Evolutionary conservation across 2,888 invertebrate species (phyloP), one percentile per base, ranked within the genome.

Genomic region (Leptopilina myrica): DNA sequence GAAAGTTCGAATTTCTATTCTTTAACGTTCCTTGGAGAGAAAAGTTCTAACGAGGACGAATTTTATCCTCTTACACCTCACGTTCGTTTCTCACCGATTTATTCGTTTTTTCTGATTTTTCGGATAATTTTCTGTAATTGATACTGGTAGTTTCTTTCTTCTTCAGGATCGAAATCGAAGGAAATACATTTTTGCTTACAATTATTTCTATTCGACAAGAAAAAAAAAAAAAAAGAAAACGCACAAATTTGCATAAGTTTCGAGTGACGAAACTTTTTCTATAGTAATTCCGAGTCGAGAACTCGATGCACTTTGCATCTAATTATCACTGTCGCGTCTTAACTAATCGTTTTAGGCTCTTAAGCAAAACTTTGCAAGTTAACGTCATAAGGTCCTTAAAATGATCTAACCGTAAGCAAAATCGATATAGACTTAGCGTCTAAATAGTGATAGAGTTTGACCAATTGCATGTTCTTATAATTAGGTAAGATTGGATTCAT

Each of bases 401-500:
- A 80, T 79, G 62, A 80, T 76, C 83, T 81, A 73, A 5, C 76
- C 76, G 80, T 73, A 78, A 82, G 77, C 79, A 76, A 82, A 79
- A 40, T 75, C 78, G 80, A 82, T 86, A 33, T 33, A 85, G 78
- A 82, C 81, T 86, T 86, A 85, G 82, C 78, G 78, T 87, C 85
- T 86, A 86, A 82, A 33, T 88, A 88, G 88, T 82, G 83, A 87
- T 89, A 89, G 89, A 80, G 81, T 87, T 89, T 86, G 89, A 90
- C 89, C 90, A 89, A 90, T 89, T 87, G 87, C 88, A 88, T 88
- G 86, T 88, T 87, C 85, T 87, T 53, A 73, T 73, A 86, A 84
- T 86, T 89, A 89, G 88, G 79, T 80, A 65, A 69, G 69, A 76
- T 69, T 69, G 75, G 77, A 73, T 53, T 79, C 62, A 79, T 78